These are phyloP conservation scores for Drosophila aff. DNA, from an alignment of 1,140 invertebrate genomes.

Conservation along the genomic window DNA sequence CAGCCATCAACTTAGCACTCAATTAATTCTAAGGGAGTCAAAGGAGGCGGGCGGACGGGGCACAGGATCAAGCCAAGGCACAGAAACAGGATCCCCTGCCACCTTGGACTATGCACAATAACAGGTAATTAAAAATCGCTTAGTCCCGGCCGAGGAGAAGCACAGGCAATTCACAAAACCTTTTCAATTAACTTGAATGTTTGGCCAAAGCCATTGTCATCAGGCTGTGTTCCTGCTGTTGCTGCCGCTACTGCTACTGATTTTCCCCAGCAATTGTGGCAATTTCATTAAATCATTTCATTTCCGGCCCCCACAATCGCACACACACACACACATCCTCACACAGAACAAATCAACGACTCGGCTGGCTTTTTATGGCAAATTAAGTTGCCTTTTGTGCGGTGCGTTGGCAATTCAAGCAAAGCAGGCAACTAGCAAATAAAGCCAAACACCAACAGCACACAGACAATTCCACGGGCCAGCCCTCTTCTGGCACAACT, in stretches of 20 bases:
- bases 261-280: conserved; percentile 63
- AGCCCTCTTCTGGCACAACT: conserved; percentile 49
- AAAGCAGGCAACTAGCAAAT: conserved; percentile 56
- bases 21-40: conserved; percentile 58
- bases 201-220: conserved; percentile 47
- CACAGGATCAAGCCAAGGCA: not conserved
- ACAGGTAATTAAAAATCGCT: conserved; percentile 78
- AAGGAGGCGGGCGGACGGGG: conserved; percentile 11
- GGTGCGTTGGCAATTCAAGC: conserved; percentile 24
- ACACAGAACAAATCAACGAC: conserved; percentile 73
- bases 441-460: conserved; percentile 51
- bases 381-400: conserved; percentile 67
- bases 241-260: conserved; percentile 43
- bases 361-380: conserved; percentile 70
- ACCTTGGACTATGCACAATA: conserved; percentile 46
- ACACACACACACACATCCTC: conserved; percentile 30
- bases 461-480: conserved; percentile 57
- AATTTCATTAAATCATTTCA: conserved; percentile 83
- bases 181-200: conserved; percentile 80
- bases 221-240: conserved; percentile 25
- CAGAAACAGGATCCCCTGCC: conserved; percentile 1
- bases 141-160: conserved; percentile 23
- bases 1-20: conserved; percentile 61
- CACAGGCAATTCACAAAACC: conserved; percentile 39
- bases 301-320: conserved; percentile 61